Evolutionary conservation across 2,888 invertebrate genomes (phyloP), one percentile per base, ranked within the genome.

Genomic region (Polymixis lichenea): DNA sequence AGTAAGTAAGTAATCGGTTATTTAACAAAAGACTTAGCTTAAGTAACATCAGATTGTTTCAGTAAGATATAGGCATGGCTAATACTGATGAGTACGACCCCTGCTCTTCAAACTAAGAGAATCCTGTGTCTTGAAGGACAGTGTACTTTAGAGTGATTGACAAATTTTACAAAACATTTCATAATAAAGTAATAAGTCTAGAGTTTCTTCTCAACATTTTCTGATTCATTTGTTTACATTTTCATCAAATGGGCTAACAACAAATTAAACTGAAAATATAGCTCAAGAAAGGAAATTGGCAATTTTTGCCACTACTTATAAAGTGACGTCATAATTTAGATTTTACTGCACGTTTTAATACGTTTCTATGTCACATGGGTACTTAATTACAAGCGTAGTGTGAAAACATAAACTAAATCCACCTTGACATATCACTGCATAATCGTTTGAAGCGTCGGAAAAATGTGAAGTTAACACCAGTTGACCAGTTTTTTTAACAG

Each of bases 401-500:
- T 56, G 28, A 56, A n/a, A 72, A 80, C 19, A 32, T 25, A 32
- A 22, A 32, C 9, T 22, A 51, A 38, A 79, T n/a, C 19, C 58
- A 32, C 64, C 51, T 80, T 72, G 73, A 58, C 32, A 64, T 32
- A 72, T 32, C 3, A 46, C 17, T 13, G 76, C 17, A 13, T 51
- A 49, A 58, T 56, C 22, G 2, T 55, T 51, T 25, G 6, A 11
- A 28, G 53, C 28, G 58, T 60, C 19, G 4, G 19, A 43, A 65
- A 78, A 60, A 28, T 22, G 51, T 43, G 0, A 25, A 61, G 17
- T 76, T 46, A 22, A 53, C 43, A 51, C n/a, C n/a, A 53, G 19
- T 25, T 43, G 5, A 51, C 11, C 15, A 56, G 38, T 15, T 58
- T 83, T 64, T 68, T 69, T n/a, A 32, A 43, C 32, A 46, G 17